Base-by-base conservation (phyloP, 2,888 invertebrate genomes). In the Rapana venosa region DNA sequence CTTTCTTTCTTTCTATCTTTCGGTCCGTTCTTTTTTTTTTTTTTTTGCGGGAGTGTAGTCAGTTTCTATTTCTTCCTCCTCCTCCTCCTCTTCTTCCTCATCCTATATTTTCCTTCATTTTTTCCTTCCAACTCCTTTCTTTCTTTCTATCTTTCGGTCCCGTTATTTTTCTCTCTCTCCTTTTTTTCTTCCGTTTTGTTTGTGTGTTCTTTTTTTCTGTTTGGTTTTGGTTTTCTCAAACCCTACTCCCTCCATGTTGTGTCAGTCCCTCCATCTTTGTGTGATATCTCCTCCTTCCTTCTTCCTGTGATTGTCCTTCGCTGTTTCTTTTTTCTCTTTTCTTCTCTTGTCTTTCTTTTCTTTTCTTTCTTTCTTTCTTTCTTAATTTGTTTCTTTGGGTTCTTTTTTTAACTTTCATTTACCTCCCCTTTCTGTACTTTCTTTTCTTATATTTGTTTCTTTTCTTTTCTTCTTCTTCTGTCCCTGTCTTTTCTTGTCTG, bases 321-420 rank as follows among this genome's bases (percentile, higher is more conserved):
- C 13, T 87, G 83, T 58, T 79, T 47, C 15, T 15, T 77, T 61
- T 30, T 20, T 81, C 70, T 74, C 47, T 87, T n/a, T 74, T 26
- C 22, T 17, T 87, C 30, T 35, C 26, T 70, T n/a, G 26, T n/a
- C 26, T 26, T 20, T 87, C 61, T 58, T n/a, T 61, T 70, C n/a
- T 70, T 61, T 58, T 74, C 58, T 74, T 83, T 88, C 47, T 74
- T 35, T 84, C 32, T 32, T 56, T n/a, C 66, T 88, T 86, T 61
- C 47, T 47, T 61, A 66, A n/a, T 86, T n/a, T 87, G 61, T 36
- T 66, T 61, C 81, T 56, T 47, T 86, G 61, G 20, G 32, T 66
- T 70, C 66, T 66, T 32, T 30, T 79, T 30, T 79, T 32, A 6
- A 11, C 30, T 32, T 32, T 32, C 17, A 56, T 88, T 30, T 30